phyloP scores from a whole-genome alignment of 2,797 vertebrate species.

The Phrynocephalus guinanensis region DNA sequence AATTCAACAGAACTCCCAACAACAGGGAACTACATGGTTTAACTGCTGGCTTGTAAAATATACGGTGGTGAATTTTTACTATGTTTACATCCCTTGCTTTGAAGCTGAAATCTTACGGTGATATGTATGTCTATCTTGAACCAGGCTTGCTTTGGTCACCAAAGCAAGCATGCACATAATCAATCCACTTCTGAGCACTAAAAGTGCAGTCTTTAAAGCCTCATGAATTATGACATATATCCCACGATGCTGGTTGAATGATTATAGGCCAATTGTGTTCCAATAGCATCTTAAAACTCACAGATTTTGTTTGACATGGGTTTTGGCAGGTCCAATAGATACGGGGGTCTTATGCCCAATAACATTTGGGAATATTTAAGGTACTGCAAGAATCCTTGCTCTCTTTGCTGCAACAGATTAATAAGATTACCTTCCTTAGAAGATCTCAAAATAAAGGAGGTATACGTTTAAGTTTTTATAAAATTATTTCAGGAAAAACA shows the following conservation, averaged over 20 bases:
- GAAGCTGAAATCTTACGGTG: not conserved
- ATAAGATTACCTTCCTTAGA: too few relatives aligned
- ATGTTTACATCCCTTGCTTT: not conserved
- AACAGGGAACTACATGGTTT: rapidly evolving
- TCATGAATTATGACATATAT: not conserved
- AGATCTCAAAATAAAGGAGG: too few relatives aligned
- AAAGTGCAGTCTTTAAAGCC: not conserved
- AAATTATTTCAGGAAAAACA: too few relatives aligned
- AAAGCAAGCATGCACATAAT: not conserved
- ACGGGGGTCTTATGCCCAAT: too few relatives aligned
- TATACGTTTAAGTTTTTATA: too few relatives aligned
- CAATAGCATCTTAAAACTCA: not conserved
- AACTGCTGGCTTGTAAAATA: not conserved
- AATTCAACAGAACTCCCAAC: not conserved
- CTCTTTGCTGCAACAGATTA: too few relatives aligned
- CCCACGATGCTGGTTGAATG: not conserved
- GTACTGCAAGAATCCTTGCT: too few relatives aligned
- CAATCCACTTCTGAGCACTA: not conserved
- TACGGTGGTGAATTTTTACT: not conserved
- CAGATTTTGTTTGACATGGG: not conserved
- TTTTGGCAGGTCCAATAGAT: too few relatives aligned
- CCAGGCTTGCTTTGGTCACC: not conserved
- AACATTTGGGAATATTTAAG: too few relatives aligned
- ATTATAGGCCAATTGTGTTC: not conserved
- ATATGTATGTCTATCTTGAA: not conserved